phyloP scores from a whole-genome alignment of 2,113 vertebrate genomes.

The Monopterus albus region DNA sequence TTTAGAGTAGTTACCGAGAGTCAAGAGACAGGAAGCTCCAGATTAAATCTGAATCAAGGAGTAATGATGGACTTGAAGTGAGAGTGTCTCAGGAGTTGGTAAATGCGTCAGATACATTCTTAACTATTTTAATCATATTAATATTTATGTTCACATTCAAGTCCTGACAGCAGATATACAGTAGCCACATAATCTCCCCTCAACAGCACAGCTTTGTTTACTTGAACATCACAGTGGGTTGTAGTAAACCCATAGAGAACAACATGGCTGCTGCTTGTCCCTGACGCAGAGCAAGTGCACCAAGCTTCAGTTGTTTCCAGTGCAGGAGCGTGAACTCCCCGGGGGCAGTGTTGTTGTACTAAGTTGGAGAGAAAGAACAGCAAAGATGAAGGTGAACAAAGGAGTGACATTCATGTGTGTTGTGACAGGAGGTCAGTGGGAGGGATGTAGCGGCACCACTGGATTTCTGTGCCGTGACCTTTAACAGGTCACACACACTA shows the following conservation, averaged over 20 bases:
- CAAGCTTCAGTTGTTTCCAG: neutral
- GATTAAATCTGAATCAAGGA: too few relatives aligned
- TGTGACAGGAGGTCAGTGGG: conserved; percentile 38
- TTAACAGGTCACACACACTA: conserved; percentile 28
- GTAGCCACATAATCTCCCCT: neutral
- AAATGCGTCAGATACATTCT: too few relatives aligned
- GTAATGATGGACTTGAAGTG: too few relatives aligned
- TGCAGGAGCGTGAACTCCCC: neutral
- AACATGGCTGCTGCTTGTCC: neutral
- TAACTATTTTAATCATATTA: neutral
- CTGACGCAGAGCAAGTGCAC: neutral
- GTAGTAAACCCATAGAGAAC: conserved; percentile 28
- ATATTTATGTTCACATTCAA: conserved; percentile 6
- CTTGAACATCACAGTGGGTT: neutral
- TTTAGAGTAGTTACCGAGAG: too few relatives aligned
- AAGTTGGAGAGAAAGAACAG: neutral
- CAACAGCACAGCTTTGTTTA: neutral
- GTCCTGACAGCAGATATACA: too few relatives aligned
- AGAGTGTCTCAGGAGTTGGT: too few relatives aligned
- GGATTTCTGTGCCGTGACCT: conserved; percentile 38
- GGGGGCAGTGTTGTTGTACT: neutral
- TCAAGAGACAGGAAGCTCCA: too few relatives aligned
- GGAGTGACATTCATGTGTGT: conserved; percentile 26
- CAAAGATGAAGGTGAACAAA: conserved; percentile 17
- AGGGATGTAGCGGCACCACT: neutral